Evolutionary conservation across 1,140 invertebrate species (phyloP).

Genomic region (Tigriopus japonicus): DNA sequence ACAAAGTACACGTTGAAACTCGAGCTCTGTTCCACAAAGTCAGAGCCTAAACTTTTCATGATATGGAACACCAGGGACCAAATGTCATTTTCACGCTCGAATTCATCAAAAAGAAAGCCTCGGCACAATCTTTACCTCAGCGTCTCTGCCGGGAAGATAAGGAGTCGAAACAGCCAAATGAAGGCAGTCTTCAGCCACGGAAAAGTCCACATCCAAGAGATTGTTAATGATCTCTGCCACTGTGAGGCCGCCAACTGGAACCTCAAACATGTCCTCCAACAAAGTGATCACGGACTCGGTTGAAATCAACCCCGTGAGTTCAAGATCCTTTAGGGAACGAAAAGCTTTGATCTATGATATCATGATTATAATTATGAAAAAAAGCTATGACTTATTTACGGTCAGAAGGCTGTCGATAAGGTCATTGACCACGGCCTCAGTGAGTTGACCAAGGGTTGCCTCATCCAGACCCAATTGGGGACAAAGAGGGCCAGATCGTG

Average conservation of each 20-base stretch:
- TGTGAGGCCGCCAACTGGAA: background rate
- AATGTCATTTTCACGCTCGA: too few relatives aligned
- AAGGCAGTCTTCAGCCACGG: slow-evolving; percentile 6
- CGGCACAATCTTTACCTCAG: too few relatives aligned
- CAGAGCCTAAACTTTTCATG: too few relatives aligned
- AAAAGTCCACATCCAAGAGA: slow-evolving; percentile 7
- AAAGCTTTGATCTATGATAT: too few relatives aligned
- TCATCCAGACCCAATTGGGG: background rate
- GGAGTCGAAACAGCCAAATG: slow-evolving; percentile 13
- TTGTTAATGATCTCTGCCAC: background rate
- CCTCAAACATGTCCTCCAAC: background rate
- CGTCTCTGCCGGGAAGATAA: background rate
- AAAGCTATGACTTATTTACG: background rate
- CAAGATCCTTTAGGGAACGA: too few relatives aligned
- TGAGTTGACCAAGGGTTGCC: too few relatives aligned
- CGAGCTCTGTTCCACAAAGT: too few relatives aligned
- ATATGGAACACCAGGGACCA: too few relatives aligned
- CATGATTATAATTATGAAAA: too few relatives aligned
- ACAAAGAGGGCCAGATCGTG: slow-evolving; percentile 10
- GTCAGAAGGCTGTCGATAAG: background rate
- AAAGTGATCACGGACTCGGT: background rate
- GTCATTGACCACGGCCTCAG: too few relatives aligned
- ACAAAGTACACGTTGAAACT: too few relatives aligned
- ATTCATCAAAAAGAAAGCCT: too few relatives aligned
- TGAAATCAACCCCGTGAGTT: background rate